These are phyloP conservation scores for Rhadina sibilatrix DNA, from an alignment of 2,113 vertebrate species.

Conservation along the genomic window DNA sequence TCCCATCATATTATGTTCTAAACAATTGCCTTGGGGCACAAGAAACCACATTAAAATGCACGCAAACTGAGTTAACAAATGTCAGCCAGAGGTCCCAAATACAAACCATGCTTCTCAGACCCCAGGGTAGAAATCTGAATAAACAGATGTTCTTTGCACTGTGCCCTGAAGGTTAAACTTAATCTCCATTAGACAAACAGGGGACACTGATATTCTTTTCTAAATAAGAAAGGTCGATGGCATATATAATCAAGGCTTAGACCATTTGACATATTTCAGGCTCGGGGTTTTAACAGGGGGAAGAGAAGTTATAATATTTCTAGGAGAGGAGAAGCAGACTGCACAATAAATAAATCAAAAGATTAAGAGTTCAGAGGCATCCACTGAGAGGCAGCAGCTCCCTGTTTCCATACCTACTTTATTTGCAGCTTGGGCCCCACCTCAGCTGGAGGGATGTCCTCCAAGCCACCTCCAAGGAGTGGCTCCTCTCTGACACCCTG, in stretches of 20 bases:
- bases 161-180: conserved; percentile 16
- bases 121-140: neutral
- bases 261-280: neutral
- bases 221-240: neutral
- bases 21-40: neutral
- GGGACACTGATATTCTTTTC: neutral
- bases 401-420: neutral
- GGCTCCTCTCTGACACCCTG: neutral
- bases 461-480: neutral
- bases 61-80: conserved; percentile 4
- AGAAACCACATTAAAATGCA: conserved; percentile 13
- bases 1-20: neutral
- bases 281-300: neutral
- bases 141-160: conserved; percentile 47
- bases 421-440: neutral
- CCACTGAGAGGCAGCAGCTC: neutral
- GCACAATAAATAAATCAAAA: neutral
- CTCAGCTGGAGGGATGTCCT: neutral
- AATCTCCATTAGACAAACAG: conserved; percentile 31
- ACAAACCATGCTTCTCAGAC: neutral
- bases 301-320: neutral
- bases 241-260: neutral
- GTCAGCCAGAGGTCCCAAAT: conserved; percentile 12
- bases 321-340: neutral
- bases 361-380: neutral